These are phyloP conservation scores for Trichacis sp. DNA, from an alignment of 2,888 invertebrate genomes.

Conservation along the genomic window DNA sequence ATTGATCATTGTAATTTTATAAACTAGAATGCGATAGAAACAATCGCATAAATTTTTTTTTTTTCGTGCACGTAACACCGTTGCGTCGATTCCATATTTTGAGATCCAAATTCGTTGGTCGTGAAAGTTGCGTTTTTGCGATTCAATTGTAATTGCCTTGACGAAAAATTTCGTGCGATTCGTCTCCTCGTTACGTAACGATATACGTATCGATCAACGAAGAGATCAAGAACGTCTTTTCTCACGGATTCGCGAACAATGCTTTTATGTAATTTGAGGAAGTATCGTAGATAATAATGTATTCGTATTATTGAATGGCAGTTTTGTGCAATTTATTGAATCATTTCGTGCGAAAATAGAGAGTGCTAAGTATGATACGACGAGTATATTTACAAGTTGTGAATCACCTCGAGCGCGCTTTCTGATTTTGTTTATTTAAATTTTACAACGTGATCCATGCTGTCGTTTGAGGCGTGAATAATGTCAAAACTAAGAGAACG, in stretches of 20 bases:
- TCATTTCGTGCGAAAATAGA: not conserved
- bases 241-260: slow-evolving; percentile 1
- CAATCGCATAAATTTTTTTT: no score
- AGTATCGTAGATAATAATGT: not conserved
- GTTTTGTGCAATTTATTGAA: not conserved
- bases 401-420: no score
- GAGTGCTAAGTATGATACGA: not conserved
- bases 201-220: not conserved
- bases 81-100: not conserved
- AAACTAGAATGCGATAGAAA: no score
- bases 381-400: no score
- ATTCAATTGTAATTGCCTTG: not conserved
- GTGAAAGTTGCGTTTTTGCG: not conserved
- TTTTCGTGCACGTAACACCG: no score
- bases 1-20: no score
- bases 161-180: not conserved
- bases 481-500: no score
- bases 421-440: no score
- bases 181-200: not conserved
- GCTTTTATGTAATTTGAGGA: slow-evolving; percentile 4
- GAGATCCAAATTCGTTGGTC: not conserved
- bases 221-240: not conserved
- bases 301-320: not conserved
- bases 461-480: no score
- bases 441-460: no score